These are phyloP conservation scores for Clostera curtula DNA, from an alignment of 2,888 invertebrate species.

Conservation along the genomic window DNA sequence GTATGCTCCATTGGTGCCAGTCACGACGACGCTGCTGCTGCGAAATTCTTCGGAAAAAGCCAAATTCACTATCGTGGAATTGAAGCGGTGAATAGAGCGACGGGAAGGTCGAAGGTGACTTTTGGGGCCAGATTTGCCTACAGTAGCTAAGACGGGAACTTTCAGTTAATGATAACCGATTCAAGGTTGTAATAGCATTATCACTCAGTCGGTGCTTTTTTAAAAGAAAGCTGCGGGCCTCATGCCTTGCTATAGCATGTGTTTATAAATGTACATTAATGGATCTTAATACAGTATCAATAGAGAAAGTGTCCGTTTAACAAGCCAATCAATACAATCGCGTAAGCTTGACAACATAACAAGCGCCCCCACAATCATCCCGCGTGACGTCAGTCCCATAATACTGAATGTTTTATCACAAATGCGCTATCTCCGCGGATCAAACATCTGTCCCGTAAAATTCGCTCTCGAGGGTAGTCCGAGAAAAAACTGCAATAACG, in stretches of 20 bases:
- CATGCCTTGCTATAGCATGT: too few species aligned
- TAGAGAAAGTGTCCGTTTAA: too few species aligned
- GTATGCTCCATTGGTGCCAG: conserved; percentile 53
- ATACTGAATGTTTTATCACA: conserved; percentile 59
- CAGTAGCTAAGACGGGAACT: too few species aligned
- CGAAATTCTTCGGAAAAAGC: conserved; percentile 33
- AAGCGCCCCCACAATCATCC: conserved; percentile 16
- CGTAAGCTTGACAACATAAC: conserved; percentile 20
- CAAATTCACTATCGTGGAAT: conserved; percentile 21
- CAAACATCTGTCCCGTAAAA: conserved; percentile 74
- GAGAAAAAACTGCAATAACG: conserved; percentile 72
- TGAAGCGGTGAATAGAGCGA: too few species aligned
- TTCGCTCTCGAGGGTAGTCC: conserved; percentile 68
- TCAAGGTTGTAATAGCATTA: too few species aligned
- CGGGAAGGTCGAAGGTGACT: too few species aligned
- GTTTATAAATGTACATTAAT: too few species aligned
- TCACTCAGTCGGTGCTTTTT: too few species aligned
- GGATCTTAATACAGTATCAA: not conserved
- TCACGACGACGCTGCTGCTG: conserved; percentile 41
- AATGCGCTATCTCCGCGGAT: conserved; percentile 41
- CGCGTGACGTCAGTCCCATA: conserved; percentile 35
- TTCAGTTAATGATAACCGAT: too few species aligned
- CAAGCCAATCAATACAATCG: too few species aligned
- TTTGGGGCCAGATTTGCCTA: too few species aligned
- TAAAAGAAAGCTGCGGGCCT: too few species aligned